phyloP scores from a whole-genome alignment of 1,140 invertebrate species.

The Diploscapter pachys region DNA sequence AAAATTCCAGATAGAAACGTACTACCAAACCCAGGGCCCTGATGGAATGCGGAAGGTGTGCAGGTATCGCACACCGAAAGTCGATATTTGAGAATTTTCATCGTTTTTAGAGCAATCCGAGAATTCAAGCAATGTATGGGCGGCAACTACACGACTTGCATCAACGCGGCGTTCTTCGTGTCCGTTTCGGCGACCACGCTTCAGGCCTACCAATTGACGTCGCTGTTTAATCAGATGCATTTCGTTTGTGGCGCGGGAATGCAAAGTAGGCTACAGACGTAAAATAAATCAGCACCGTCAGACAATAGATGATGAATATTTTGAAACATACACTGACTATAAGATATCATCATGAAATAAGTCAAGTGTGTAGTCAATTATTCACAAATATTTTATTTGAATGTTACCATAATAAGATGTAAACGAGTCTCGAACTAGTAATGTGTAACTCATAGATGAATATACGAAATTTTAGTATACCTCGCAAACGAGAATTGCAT shows the following conservation, averaged over 20 bases:
- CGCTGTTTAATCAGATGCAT: constrained; percentile 38
- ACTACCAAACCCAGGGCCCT: constrained; percentile 20
- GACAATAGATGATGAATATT: constrained; percentile 3
- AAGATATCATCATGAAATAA: no score
- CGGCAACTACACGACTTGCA: constrained; percentile 27
- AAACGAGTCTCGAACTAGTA: neutral
- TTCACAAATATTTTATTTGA: no score
- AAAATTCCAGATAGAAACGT: constrained; percentile 20
- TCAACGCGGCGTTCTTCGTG: constrained; percentile 24
- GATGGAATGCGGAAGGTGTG: constrained; percentile 36
- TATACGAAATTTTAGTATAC: constrained; percentile 16
- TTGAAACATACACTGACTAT: constrained; percentile 4
- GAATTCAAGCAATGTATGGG: constrained; percentile 36
- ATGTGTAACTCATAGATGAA: neutral
- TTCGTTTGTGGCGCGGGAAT: constrained; percentile 40
- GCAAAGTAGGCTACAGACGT: constrained; percentile 22
- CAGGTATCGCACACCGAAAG: constrained; percentile 9
- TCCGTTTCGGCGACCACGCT: constrained; percentile 10
- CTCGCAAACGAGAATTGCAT: constrained; percentile 25
- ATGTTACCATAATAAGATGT: no score
- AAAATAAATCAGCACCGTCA: constrained; percentile 5
- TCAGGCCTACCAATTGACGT: constrained; percentile 33
- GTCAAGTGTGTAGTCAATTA: no score
- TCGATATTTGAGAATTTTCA: neutral
- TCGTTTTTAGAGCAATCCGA: constrained; percentile 35